Evolutionary conservation across 2,113 vertebrate species (phyloP), one percentile per base, ranked within the genome.

Genomic region (Herpetotheres cachinnans): DNA sequence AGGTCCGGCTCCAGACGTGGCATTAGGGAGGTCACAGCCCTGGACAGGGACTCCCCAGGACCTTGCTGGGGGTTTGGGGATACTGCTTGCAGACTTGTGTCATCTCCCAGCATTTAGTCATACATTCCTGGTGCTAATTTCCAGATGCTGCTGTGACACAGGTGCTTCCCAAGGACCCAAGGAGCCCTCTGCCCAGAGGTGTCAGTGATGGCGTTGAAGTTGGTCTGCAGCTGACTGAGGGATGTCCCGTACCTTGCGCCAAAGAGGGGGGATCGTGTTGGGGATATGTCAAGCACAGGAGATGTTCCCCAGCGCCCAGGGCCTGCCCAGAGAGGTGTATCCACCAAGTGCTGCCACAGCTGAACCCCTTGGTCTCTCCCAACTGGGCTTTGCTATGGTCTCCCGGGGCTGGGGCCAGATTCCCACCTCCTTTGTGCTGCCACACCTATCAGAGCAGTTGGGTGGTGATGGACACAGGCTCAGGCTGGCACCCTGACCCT

Each of bases 81-180:
- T 40, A 66, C 25, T 13, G 11, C 40, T 16, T 10, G 12, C n/a
- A 79, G 72, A 30, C 50, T 78, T 42, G 16, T 44, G n/a, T 38
- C 19, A 9, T 30, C 34, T 79, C 34, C 52, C 8, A 2, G 15
- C 16, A 4, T 82, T 72, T 22, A 56, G 32, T 30, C 56, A 58
- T 44, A 21, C 8, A 22, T 13, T 13, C 6, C 5, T 0, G 0
- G 25, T 38, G 34, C 63, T 70, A 7, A 9, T 46, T 69, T 50
- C 36, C 61, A 69, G 77, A 26, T 36, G 26, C 12, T 69, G 36
- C 78, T 42, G 25, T 34, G 42, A 17, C 40, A 73, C 19, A 8
- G 10, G 24, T 1, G 0, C 29, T 82, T 71, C 63, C 47, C 5
- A 2, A 70, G 49, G 42, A 54, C 40, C 15, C 0, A 0, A 71